Base-by-base conservation (phyloP, 2,888 invertebrate genomes). In the Exephanes ischioxanthus region DNA sequence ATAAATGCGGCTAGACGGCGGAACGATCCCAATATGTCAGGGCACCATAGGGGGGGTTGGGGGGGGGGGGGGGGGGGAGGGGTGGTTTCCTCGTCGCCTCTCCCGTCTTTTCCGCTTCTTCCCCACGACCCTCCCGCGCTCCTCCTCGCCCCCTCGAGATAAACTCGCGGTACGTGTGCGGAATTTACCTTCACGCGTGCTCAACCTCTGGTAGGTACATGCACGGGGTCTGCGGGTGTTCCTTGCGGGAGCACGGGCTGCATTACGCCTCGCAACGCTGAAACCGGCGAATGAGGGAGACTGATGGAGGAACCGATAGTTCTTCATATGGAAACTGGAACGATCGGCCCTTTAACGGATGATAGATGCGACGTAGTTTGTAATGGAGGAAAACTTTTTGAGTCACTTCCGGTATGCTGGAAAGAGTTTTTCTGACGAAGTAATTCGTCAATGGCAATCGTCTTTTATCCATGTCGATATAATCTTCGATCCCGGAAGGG, bases 11-110 rank as follows among this genome's bases (percentile, higher is more conserved):
- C 90, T 90, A 92, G 93, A 92, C 90, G 90, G 87, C 89, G 90
- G 89, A 92, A 92, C 90, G 92, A 92, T 92, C 91, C 91, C 91
- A 92, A 93, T 93, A 92, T 92, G 92, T 92, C 93, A 92, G 90
- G 45, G 30, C 67, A 80, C 89, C 89, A 78, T 83, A 83, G 22
- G 83, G 86, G 9, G 53, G 53, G 19, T 19, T 6, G 2, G 55
- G 37, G 45, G n/a, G 45, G 14, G 14, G 58, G 4, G 26, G 48
- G 5, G 55, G 72, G 58, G 45, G 2, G 58, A 45, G 2, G 26
- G 45, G 37, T 9, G 2, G 1, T 9, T 11, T 37, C 33, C 67
- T 41, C 51, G 37, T 70, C 61, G 51, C 61, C 55, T 45, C 51
- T 33, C 58, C 71, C 53, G 66, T 55, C 9, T 66, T 80, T 41